Conservation (phyloP, 2,113 vertebrate genomes). For the Xenus cinereus region DNA sequence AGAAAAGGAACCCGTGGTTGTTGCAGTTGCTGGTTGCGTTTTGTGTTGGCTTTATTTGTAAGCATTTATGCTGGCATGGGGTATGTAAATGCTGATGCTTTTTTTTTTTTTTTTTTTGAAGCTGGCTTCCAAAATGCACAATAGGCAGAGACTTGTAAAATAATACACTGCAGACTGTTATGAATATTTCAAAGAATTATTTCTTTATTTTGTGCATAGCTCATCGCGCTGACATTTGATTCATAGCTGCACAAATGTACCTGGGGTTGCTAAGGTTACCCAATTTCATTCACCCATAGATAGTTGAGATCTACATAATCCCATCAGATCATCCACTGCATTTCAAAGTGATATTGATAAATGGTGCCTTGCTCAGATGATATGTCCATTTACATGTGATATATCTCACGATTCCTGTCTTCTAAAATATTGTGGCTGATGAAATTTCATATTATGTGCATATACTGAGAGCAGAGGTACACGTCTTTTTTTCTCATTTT, state of each 20-base stretch:
- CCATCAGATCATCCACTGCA: slow-evolving; percentile 90
- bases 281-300: slow-evolving; percentile 91
- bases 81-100: slow-evolving; percentile 60
- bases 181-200: slow-evolving; percentile 79
- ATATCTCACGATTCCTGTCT: slow-evolving; percentile 87
- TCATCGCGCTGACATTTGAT: slow-evolving; percentile 75
- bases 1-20: background rate
- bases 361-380: slow-evolving; percentile 91
- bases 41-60: slow-evolving; percentile 22
- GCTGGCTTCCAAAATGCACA: slow-evolving; percentile 64
- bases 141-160: slow-evolving; percentile 72
- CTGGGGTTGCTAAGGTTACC: slow-evolving; percentile 99
- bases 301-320: slow-evolving; percentile 97
- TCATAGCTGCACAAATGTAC: slow-evolving; percentile 78
- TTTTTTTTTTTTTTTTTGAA: background rate
- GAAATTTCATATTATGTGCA: slow-evolving; percentile 75
- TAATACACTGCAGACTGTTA: slow-evolving; percentile 71
- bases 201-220: slow-evolving; percentile 73
- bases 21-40: background rate
- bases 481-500: slow-evolving; percentile 24
- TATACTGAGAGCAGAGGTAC: slow-evolving; percentile 57
- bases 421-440: slow-evolving; percentile 75
- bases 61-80: background rate
- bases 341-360: slow-evolving; percentile 91
- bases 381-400: slow-evolving; percentile 97